Conservation (phyloP, 1,140 invertebrate genomes). For the Leptinotarsa undecemlineata region DNA sequence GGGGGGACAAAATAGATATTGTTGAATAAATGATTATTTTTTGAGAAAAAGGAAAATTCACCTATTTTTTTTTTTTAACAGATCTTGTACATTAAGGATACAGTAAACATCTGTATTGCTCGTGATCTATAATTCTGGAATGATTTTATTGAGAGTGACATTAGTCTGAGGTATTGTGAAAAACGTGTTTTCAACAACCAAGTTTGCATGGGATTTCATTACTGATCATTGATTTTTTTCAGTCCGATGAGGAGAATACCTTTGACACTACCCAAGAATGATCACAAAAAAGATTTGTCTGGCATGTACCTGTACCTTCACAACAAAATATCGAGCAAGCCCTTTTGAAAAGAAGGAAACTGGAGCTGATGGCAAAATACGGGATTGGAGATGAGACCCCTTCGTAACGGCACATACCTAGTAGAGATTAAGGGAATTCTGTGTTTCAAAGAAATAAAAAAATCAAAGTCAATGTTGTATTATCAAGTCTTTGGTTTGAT, state of each 20-base stretch:
- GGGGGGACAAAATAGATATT: no score
- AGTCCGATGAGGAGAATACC: conserved; percentile 54
- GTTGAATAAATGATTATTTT: no score
- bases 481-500: no score
- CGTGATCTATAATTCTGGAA: not conserved
- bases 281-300: conserved; percentile 65
- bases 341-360: conserved; percentile 83
- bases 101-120: no score
- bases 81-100: not conserved
- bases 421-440: no score
- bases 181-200: no score
- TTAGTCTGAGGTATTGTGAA: not conserved
- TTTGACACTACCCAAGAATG: conserved; percentile 45
- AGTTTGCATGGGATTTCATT: not conserved
- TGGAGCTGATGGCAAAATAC: conserved; percentile 82
- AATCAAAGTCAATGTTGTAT: no score
- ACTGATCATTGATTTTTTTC: conserved; percentile 24
- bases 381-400: conserved; percentile 51
- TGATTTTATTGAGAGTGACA: not conserved
- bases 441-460: no score
- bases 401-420: conserved; percentile 1
- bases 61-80: not conserved
- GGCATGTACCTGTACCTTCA: conserved; percentile 84
- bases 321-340: conserved; percentile 91
- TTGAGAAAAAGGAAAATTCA: no score